Base-by-base conservation (phyloP, 2,888 invertebrate species). In the Parnassius orleans region DNA sequence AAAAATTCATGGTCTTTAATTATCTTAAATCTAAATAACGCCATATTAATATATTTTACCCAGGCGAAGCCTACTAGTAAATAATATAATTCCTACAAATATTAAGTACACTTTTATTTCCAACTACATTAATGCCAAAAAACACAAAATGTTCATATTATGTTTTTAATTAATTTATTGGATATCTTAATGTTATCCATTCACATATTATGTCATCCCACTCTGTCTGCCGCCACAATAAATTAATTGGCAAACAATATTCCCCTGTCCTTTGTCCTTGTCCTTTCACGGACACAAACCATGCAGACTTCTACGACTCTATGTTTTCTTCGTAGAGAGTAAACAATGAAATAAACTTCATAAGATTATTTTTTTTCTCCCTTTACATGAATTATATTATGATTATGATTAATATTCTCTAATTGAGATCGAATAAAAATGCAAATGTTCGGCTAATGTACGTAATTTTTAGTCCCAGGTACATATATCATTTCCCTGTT, bases 181-280 rank as follows among this genome's bases (percentile, higher is more conserved):
- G 60, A 67, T 76, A 69, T 75, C 81, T 83, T 77, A 75, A 33
- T 33, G 33, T 33, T 33, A 33, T 33, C 33, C 33, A 33, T 33
- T 33, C 75, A 74, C 69, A 71, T 72, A 71, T 68, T 69, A 69
- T 68, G 64, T 72, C 69, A 69, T 73, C 73, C 70, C 73, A 72
- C 72, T 70, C 74, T 75, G 76, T 77, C 80, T 76, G 76, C 75
- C 74, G 80, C 83, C 78, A 79, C 87, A 89, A 89, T 89, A 90
- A 89, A 89, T 89, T 89, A 88, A 82, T 84, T 86, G 84, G 86
- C 88, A 88, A 89, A 90, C 89, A 89, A 88, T 89, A 89, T 89
- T 86, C 85, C 82, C 80, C 68, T 77, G 78, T 80, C 87, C 84
- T 86, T 88, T 88, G 88, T 90, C 83, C 83, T 84, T 74, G 88